Percentiles rank a stretch among this genome's conserved stretches.
These are phyloP conservation scores for Melanostoma scalare DNA, from an alignment of 2,888 invertebrate species.

Conservation along the genomic window DNA sequence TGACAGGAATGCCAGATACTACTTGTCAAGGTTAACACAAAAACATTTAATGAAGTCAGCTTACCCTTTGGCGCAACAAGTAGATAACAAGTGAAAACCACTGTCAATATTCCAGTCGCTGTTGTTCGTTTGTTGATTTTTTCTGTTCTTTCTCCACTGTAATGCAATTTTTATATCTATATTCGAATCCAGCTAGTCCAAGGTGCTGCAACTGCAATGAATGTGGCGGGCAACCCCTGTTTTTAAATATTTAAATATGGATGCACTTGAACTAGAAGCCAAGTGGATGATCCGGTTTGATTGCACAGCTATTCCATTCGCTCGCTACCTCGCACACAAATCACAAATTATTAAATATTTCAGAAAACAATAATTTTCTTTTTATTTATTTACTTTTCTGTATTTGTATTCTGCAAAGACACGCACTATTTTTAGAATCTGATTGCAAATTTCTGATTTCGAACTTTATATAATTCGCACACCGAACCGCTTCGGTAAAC, in stretches of 20 bases:
- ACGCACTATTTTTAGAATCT: slow-evolving; percentile 22
- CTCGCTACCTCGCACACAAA: slow-evolving; percentile 14
- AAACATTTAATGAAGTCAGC: slow-evolving; percentile 61
- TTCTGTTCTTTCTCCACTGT: slow-evolving; percentile 16
- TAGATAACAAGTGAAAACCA: slow-evolving; percentile 30
- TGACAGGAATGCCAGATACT: slow-evolving; percentile 40
- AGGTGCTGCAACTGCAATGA: slow-evolving; percentile 15
- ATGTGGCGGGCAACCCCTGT: slow-evolving; percentile 49
- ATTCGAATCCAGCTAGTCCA: slow-evolving; percentile 52
- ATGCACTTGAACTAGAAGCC: slow-evolving; percentile 35
- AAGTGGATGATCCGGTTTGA: slow-evolving; percentile 53
- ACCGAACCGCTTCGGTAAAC: background rate
- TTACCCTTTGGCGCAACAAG: slow-evolving; percentile 73
- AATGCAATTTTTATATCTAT: slow-evolving; percentile 6
- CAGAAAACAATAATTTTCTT: too few species aligned
- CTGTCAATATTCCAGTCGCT: slow-evolving; percentile 30
- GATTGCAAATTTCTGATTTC: slow-evolving; percentile 5
- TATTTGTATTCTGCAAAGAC: slow-evolving; percentile 8
- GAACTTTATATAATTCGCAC: background rate
- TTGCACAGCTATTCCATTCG: slow-evolving; percentile 32
- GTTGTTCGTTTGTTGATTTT: slow-evolving; percentile 25
- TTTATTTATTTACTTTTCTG: slow-evolving; percentile 3
- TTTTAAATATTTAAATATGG: slow-evolving; percentile 49
- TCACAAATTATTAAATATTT: slow-evolving; percentile 1
- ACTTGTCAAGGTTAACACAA: slow-evolving; percentile 64